Conservation (phyloP, 2,797 vertebrate species). For the Megalops cyprinoides region DNA sequence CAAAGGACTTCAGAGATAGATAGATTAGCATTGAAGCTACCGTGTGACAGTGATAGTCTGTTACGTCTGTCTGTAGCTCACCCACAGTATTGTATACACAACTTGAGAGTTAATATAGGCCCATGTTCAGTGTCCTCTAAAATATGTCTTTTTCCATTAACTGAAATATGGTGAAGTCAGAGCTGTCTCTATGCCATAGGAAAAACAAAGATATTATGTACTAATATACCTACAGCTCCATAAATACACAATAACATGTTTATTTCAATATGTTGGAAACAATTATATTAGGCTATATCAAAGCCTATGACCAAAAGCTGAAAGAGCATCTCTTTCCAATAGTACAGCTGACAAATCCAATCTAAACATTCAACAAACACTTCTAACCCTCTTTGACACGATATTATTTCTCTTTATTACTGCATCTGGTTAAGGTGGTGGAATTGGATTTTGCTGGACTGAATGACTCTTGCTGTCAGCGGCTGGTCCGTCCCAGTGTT, state of each 20-base stretch:
- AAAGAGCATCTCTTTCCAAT: background rate
- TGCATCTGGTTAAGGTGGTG: background rate
- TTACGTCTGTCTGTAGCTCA: background rate
- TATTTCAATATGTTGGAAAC: background rate
- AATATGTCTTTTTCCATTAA: background rate
- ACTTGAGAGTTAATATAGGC: background rate
- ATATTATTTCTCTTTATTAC: conserved; percentile 20
- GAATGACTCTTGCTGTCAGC: conserved; percentile 16
- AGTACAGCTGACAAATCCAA: background rate
- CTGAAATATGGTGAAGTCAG: background rate
- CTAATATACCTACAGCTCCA: background rate
- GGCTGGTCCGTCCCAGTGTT: conserved; percentile 16
- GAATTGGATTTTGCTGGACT: background rate
- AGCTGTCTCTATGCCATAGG: background rate
- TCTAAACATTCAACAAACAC: background rate
- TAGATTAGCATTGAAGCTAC: background rate
- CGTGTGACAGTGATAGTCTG: background rate
- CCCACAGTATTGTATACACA: background rate
- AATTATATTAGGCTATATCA: background rate
- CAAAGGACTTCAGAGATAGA: background rate
- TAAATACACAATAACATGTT: background rate
- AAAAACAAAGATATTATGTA: background rate
- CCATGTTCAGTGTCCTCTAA: background rate
- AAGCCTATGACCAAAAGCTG: no score
- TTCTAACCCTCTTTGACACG: conserved; percentile 6